phyloP scores from a whole-genome alignment of 2,113 vertebrate genomes.

The Carollia perspicillata region DNA sequence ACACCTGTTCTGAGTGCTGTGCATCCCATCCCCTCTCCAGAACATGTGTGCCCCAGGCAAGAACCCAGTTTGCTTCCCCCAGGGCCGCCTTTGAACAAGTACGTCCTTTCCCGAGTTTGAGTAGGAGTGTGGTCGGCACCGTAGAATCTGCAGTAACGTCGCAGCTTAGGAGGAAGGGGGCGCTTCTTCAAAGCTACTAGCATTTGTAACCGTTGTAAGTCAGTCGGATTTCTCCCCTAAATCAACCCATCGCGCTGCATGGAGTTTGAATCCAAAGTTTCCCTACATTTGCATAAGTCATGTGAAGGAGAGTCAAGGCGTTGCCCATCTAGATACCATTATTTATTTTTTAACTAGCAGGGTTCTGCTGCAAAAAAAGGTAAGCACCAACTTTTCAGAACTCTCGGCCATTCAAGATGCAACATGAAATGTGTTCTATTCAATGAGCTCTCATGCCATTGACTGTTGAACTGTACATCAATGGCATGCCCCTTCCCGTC shows the following conservation, averaged over 20 bases:
- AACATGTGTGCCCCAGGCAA: slow-evolving; percentile 57
- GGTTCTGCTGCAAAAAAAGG: slow-evolving; percentile 2
- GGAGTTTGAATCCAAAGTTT: not conserved
- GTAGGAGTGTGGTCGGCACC: not conserved
- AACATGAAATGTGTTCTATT: slow-evolving; percentile 45
- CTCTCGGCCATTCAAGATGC: slow-evolving; percentile 5
- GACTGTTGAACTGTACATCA: slow-evolving; percentile 67
- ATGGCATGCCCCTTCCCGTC: slow-evolving; percentile 59
- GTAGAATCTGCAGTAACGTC: not conserved
- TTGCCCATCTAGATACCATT: not conserved
- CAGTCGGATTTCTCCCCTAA: not conserved
- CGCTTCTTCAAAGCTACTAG: not conserved
- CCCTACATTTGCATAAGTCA: not conserved
- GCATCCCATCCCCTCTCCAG: slow-evolving; percentile 48
- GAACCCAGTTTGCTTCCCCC: slow-evolving; percentile 52
- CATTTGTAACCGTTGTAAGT: not conserved
- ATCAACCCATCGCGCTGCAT: not conserved
- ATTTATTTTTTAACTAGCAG: slow-evolving; percentile 52
- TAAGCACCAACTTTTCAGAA: slow-evolving; percentile 23
- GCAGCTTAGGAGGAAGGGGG: not conserved
- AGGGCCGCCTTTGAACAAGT: slow-evolving; percentile 59
- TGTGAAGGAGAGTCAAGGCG: not conserved
- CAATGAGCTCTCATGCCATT: slow-evolving; percentile 59
- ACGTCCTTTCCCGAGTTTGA: not conserved
- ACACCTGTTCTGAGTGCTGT: not conserved